A percentile compares a stretch with the other conserved stretches of the same genome.
These are phyloP conservation scores for Agrochola litura DNA, from an alignment of 2,888 invertebrate genomes.

Conservation along the genomic window DNA sequence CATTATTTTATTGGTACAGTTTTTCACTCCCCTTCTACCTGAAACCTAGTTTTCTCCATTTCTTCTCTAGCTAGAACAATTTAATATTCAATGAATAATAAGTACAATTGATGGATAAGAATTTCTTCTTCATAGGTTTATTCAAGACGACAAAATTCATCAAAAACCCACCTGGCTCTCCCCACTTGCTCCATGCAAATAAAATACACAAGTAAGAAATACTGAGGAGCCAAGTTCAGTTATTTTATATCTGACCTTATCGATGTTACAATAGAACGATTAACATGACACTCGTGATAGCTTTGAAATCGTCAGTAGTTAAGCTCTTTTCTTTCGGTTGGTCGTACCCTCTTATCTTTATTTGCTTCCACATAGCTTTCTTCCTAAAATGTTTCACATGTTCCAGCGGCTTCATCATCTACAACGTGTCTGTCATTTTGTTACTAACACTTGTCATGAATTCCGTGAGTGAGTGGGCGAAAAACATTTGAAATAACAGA, in stretches of 20 bases:
- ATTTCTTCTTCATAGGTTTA: slow-evolving; percentile 88
- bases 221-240: slow-evolving; percentile 75
- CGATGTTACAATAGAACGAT: slow-evolving; percentile 71
- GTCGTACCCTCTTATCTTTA: slow-evolving; percentile 60
- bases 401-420: slow-evolving; percentile 59
- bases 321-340: slow-evolving; percentile 70
- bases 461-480: slow-evolving; percentile 47
- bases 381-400: slow-evolving; percentile 45
- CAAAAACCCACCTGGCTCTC: slow-evolving; percentile 87
- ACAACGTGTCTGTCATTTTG: slow-evolving; percentile 44
- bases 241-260: slow-evolving; percentile 72
- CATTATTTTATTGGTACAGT: slow-evolving; percentile 29
- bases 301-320: slow-evolving; percentile 79
- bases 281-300: slow-evolving; percentile 76
- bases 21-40: slow-evolving; percentile 25
- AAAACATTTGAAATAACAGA: not conserved
- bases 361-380: slow-evolving; percentile 68
- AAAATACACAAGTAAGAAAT: slow-evolving; percentile 87
- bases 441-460: slow-evolving; percentile 43
- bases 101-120: slow-evolving; percentile 60
- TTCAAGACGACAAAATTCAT: slow-evolving; percentile 88
- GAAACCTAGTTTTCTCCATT: slow-evolving; percentile 20
- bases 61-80: slow-evolving; percentile 41
- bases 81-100: slow-evolving; percentile 33
- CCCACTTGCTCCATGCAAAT: slow-evolving; percentile 89